Evolutionary conservation across 2,113 vertebrate genomes (phyloP), one percentile per base, ranked within the genome.

Genomic region (Rhipidura dahli): DNA sequence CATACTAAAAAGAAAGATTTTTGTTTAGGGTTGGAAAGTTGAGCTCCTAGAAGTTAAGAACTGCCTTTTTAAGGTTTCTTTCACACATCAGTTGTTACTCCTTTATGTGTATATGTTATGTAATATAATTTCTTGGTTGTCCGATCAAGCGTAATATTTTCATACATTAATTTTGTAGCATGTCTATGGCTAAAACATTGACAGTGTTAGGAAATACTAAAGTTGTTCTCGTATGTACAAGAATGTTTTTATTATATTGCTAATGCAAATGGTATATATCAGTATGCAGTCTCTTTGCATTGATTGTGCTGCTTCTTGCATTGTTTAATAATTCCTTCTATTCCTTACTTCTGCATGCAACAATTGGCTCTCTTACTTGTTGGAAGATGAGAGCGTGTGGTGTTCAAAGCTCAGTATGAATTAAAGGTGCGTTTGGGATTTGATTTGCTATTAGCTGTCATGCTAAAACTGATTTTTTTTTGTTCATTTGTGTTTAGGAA

Each of bases 301-400:
- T 87, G 71, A 83, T 92, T 79, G 39, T 95, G 47, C 63, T 87
- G 49, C 88, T 93, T 40, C 90, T 73, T 94, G 45, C 72, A 70
- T 94, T 93, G 60, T 96, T 89, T 93, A 96, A 84, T 96, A 93
- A 94, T 89, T 77, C 86, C 79, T 94, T 95, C 93, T 96, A 9
- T 96, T 97, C 95, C 97, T 97, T 96, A 96, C 96, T 89, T 96
- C 93, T 94, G 93, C 94, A 89, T 93, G 95, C 97, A 95, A 97
- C 95, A 92, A 92, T 89, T 97, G 93, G 91, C 90, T 96, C 95
- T 97, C 95, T 96, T 80, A 96, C 90, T 97, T 96, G 90, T 95
- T 95, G 94, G 94, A 97, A 93, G 95, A 95, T 95, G 94, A 97
- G 95, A 96, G 94, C 6, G 71, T 94, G 83, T 97, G 96, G 54